Conservation (phyloP, 2,888 invertebrate genomes). For the Gryllus longicercus region DNA sequence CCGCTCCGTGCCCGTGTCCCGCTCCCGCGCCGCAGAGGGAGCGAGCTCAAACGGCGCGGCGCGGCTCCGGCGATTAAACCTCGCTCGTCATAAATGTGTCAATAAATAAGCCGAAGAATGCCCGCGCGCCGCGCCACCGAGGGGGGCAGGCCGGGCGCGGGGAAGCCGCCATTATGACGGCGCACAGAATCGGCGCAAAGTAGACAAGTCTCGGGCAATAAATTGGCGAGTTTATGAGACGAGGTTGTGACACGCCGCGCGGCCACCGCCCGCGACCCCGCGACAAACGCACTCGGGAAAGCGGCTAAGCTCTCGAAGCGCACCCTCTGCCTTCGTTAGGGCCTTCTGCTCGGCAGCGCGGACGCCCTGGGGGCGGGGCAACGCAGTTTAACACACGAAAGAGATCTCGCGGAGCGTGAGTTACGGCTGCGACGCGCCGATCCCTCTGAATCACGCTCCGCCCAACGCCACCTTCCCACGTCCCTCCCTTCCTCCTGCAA, state of each 20-base stretch:
- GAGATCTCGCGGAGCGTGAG: no score
- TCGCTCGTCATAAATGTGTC: neutral
- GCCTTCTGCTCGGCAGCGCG: no score
- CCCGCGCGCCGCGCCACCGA: neutral
- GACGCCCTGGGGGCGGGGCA: no score
- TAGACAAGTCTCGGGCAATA: neutral
- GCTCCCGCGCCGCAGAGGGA: no score
- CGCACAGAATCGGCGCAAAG: neutral
- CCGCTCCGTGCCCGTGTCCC: no score
- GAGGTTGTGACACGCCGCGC: neutral
- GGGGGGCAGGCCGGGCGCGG: no score
- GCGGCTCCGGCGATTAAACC: neutral
- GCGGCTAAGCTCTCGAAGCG: neutral
- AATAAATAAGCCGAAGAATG: neutral
- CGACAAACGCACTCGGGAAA: no score
- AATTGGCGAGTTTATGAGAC: conserved; percentile 1
- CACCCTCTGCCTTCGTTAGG: neutral
- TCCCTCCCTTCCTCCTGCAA: no score
- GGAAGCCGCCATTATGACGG: neutral
- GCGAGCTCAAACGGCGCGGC: neutral
- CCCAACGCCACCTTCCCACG: no score
- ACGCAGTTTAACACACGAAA: no score
- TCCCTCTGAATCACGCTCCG: no score
- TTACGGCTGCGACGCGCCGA: no score
- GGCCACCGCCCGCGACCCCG: neutral